phyloP scores from a whole-genome alignment of 1,140 invertebrate genomes.

The Coenobita brevimanus region DNA sequence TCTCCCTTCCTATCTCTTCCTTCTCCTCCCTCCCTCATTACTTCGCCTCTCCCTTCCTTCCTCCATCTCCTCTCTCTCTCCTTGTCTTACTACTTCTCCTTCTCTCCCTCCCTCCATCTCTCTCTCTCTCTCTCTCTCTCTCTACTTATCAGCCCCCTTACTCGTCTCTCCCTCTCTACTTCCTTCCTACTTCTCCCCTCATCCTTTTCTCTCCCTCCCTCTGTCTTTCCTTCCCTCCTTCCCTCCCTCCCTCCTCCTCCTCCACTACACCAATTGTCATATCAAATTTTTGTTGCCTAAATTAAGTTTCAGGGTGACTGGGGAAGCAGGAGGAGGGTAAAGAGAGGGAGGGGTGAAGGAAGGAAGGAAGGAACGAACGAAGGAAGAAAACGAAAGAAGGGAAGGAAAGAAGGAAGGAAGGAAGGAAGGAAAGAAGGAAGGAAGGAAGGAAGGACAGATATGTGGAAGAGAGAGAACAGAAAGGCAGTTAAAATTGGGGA shows the following conservation, averaged over 20 bases:
- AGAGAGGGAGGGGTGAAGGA: not conserved
- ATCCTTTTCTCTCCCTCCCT: not conserved
- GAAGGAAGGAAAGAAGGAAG: not conserved
- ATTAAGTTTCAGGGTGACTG: constrained; percentile 46
- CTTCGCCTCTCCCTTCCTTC: too few species aligned
- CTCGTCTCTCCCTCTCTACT: not conserved
- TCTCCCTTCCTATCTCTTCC: too few species aligned
- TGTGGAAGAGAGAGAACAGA: not conserved
- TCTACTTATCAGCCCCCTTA: not conserved
- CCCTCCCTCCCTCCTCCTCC: not conserved
- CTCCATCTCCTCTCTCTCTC: too few species aligned
- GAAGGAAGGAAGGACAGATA: not conserved
- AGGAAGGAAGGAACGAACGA: not conserved
- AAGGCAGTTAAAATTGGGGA: not conserved
- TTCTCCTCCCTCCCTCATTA: too few species aligned
- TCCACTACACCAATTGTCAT: constrained; percentile 42
- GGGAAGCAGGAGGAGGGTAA: not conserved
- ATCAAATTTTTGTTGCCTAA: constrained; percentile 62
- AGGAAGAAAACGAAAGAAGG: not conserved
- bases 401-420: constrained; percentile 1
- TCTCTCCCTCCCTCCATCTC: not conserved
- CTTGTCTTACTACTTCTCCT: not conserved
- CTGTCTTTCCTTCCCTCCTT: not conserved
- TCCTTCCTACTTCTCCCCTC: not conserved
- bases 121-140: too few species aligned